Evolutionary conservation across 2,113 vertebrate species (phyloP).

Genomic region (Prunella himalayana): DNA sequence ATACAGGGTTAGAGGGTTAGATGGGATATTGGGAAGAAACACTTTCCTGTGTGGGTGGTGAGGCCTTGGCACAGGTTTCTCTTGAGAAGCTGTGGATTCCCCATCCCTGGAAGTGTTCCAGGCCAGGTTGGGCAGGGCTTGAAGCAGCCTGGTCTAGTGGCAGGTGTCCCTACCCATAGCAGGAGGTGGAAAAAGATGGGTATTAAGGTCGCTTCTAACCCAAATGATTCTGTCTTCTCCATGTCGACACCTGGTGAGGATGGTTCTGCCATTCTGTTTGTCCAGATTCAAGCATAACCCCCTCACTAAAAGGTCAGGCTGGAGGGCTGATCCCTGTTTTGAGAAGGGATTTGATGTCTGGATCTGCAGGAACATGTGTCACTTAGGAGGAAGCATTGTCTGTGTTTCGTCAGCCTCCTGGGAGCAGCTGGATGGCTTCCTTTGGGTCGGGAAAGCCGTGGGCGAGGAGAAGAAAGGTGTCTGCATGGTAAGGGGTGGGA

Average conservation of each 20-base stretch:
- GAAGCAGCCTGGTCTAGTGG: not conserved
- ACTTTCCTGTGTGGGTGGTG: not conserved
- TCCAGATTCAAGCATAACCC: not conserved
- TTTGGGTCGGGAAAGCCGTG: not conserved
- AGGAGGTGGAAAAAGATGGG: not conserved
- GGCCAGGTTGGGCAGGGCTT: not conserved
- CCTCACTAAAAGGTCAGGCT: not conserved
- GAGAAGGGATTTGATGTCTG: not conserved
- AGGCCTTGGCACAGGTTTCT: not conserved
- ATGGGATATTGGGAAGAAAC: not conserved
- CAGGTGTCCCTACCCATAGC: not conserved
- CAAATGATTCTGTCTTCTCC: accelerated
- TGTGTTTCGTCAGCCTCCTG: not conserved
- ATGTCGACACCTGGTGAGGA: accelerated
- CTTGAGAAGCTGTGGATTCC: not conserved
- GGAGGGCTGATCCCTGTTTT: not conserved
- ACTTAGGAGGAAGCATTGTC: not conserved
- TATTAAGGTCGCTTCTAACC: not conserved
- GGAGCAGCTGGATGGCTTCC: not conserved
- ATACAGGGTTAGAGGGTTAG: not conserved
- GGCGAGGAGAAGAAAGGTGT: not conserved
- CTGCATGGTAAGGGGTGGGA: not conserved
- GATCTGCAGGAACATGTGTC: not conserved
- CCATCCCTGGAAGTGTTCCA: not conserved
- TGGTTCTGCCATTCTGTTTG: not conserved